Percentiles rank a stretch among this genome's conserved stretches.
phyloP scores from a whole-genome alignment of 2,113 vertebrate species.

The Anser cygnoides region DNA sequence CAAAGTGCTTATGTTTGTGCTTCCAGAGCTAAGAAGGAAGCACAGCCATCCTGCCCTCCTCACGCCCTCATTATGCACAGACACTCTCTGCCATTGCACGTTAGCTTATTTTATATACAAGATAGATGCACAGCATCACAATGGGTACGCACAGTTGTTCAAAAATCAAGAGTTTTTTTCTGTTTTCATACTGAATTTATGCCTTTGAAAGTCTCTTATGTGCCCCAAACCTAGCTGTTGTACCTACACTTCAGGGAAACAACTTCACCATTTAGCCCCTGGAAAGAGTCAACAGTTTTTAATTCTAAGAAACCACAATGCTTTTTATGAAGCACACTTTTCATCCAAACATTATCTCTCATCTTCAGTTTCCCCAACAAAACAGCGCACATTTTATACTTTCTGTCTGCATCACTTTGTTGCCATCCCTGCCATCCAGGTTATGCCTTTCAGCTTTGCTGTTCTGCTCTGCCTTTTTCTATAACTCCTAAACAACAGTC shows the following conservation, averaged over 20 bases:
- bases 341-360: background rate
- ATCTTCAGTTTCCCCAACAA: background rate
- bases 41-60: background rate
- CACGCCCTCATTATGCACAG: background rate
- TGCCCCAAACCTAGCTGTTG: background rate
- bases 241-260: background rate
- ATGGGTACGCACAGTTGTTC: background rate
- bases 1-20: background rate
- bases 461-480: constrained; percentile 7
- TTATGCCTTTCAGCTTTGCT: background rate
- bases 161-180: background rate
- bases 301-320: background rate
- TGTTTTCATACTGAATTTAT: background rate
- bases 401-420: background rate
- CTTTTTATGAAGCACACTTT: background rate
- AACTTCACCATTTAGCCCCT: background rate
- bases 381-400: background rate
- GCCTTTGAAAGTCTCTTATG: background rate
- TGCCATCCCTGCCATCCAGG: background rate
- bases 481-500: background rate
- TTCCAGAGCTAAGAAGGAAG: background rate
- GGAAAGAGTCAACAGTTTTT: background rate
- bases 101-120: background rate
- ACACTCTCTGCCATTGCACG: background rate
- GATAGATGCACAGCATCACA: background rate